Evolutionary conservation across 2,113 vertebrate species (phyloP).

Genomic region (Azemiops feae): DNA sequence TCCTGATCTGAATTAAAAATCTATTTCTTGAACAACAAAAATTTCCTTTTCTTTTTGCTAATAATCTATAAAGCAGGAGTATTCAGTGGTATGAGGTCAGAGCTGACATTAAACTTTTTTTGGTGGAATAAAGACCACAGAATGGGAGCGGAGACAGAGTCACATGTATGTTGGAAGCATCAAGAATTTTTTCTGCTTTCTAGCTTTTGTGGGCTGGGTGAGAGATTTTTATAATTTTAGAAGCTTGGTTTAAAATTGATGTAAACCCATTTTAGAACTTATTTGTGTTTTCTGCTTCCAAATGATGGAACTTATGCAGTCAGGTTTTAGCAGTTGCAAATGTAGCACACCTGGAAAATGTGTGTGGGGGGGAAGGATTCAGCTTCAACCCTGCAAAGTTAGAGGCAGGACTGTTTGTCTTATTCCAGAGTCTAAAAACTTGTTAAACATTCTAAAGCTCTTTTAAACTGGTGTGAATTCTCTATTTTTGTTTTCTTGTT

Average conservation of each 20-base stretch:
- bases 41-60: background rate
- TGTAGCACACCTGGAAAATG: background rate
- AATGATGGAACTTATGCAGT: background rate
- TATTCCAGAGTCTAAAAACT: background rate
- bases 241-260: background rate
- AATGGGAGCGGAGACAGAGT: background rate
- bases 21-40: constrained; percentile 5
- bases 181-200: background rate
- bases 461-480: background rate
- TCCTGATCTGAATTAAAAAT: constrained; percentile 2
- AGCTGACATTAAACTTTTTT: background rate
- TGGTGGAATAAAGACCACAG: background rate
- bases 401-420: background rate
- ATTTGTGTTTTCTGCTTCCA: background rate
- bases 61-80: background rate
- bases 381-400: background rate
- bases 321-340: background rate
- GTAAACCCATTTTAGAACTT: background rate
- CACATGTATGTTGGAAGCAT: background rate
- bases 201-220: background rate
- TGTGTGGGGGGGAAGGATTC: background rate
- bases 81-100: background rate
- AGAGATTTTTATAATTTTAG: background rate
- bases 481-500: background rate
- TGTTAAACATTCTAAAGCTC: background rate